Base-by-base conservation (phyloP, 2,797 vertebrate genomes). In the Thripadectes ignobilis region DNA sequence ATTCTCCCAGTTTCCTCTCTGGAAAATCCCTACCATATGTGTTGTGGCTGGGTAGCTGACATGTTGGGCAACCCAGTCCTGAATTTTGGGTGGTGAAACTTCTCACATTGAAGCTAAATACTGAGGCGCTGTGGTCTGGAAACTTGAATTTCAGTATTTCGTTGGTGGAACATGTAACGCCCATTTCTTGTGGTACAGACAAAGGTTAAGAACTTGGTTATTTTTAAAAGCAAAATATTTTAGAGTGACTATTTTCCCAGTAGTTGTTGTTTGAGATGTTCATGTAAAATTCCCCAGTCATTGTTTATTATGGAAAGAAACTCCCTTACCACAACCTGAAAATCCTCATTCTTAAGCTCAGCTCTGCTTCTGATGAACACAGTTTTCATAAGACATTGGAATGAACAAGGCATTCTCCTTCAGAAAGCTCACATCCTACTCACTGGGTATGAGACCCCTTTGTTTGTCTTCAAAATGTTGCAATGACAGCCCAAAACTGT, bases 1-100 rank as follows among this genome's bases (percentile, higher is more conserved):
- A 74, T 85, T 88, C 22, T 93, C 54, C 69, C 65, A 78, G 85
- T 91, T 95, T 88, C 83, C 22, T 71, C 79, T 75, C 85, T 55
- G n/a, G 61, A 75, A 93, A 92, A 83, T 92, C 65, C 65, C 29
- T 41, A 41, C 85, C 82, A 85, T 96, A 92, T 89, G 79, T 92
- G 93, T 88, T 91, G 76, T 91, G 54, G 66, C 85, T 66, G 57
- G 17, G 38, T 85, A 91, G 54, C 61, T 61, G 76, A 74, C 91
- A 63, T 94, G 87, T 92, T 95, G 88, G 79, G 32, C 69, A 94
- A 92, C 65, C 54, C 19, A 32, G 92, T 94, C 57, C 34, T 65
- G 49, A 77, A 71, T 96, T 92, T 93, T 72, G 68, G 45, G 69
- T 77, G 34, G 72, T 89, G 89, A 88, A 68, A 72, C 10, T 73